Conservation (phyloP, 1,140 invertebrate species). For the Myzus persicae region DNA sequence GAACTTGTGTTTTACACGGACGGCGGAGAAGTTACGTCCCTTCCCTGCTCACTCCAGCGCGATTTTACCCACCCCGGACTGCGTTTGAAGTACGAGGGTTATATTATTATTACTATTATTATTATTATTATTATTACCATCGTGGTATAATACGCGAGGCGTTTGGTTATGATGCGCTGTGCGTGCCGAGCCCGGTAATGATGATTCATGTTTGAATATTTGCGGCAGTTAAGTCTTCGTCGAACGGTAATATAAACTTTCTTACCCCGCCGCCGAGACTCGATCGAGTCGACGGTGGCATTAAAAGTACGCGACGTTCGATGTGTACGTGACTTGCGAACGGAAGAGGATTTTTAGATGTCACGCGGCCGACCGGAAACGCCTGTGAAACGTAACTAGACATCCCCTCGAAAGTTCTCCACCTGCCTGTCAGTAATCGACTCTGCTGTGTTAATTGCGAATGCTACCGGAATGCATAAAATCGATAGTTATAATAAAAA, state of each 20-base stretch:
- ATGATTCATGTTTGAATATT: slow-evolving; percentile 59
- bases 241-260: slow-evolving; percentile 54
- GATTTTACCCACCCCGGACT: not conserved
- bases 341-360: slow-evolving; percentile 55
- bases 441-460: slow-evolving; percentile 37
- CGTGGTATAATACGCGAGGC: not conserved
- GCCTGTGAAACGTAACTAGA: slow-evolving; percentile 50
- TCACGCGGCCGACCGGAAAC: slow-evolving; percentile 54
- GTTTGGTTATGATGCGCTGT: slow-evolving; percentile 33
- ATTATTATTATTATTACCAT: slow-evolving; percentile 24
- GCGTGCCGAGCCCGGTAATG: slow-evolving; percentile 51
- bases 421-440: not conserved
- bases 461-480: slow-evolving; percentile 18
- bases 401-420: not conserved
- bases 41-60: not conserved
- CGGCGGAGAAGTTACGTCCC: not conserved
- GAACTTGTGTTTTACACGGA: not conserved
- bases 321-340: slow-evolving; percentile 53
- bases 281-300: not conserved
- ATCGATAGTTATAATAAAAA: slow-evolving; percentile 32
- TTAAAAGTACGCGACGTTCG: slow-evolving; percentile 49
- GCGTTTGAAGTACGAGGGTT: slow-evolving; percentile 26
- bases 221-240: slow-evolving; percentile 50
- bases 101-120: slow-evolving; percentile 9
- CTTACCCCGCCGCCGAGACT: not conserved